phyloP scores from a whole-genome alignment of 2,888 invertebrate genomes.

The Baronia brevicornis region DNA sequence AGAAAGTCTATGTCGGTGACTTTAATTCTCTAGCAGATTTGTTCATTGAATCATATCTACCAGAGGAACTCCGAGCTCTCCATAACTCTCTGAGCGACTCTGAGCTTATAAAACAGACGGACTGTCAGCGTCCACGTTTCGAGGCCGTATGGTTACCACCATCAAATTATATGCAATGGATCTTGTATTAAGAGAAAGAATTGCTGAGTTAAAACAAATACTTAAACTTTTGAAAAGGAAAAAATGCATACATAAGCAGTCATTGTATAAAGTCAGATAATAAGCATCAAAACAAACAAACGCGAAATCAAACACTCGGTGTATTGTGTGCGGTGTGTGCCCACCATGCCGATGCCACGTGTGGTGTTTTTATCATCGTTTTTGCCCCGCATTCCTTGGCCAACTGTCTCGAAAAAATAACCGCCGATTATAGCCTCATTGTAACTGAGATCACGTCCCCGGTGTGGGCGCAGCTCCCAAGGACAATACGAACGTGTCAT shows the following conservation, averaged over 20 bases:
- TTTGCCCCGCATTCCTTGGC: constrained; percentile 41
- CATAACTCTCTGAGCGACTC: no score
- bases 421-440: constrained; percentile 33
- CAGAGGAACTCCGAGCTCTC: no score
- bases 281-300: constrained; percentile 5
- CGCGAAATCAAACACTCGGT: constrained; percentile 13
- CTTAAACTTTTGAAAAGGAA: neutral
- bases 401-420: constrained; percentile 33
- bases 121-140: no score
- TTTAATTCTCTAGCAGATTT: no score
- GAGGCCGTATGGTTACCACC: no score
- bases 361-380: constrained; percentile 35
- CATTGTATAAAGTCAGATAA: neutral
- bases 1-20: no score
- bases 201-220: no score
- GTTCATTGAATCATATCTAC: no score
- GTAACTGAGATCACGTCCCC: constrained; percentile 35
- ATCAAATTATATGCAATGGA: no score
- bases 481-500: constrained; percentile 24
- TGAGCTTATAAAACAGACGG: no score
- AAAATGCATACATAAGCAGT: neutral
- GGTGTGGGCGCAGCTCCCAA: constrained; percentile 22
- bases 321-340: constrained; percentile 20
- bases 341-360: constrained; percentile 35
- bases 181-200: no score